phyloP scores from a whole-genome alignment of 2,888 invertebrate species.

The Octonoba sinensis region DNA sequence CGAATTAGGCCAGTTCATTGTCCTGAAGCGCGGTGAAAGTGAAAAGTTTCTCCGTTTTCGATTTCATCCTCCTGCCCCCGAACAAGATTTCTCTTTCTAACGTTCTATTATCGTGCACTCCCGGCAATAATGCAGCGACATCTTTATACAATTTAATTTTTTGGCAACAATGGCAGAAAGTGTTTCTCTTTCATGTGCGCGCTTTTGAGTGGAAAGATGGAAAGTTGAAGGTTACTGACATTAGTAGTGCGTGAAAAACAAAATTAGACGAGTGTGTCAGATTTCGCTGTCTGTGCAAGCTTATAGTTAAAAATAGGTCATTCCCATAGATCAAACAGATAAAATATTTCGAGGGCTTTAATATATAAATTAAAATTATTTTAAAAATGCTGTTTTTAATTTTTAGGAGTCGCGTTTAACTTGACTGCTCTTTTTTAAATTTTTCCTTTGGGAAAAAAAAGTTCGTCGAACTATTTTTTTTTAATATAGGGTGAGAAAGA shows the following conservation, averaged over 20 bases:
- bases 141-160: background rate
- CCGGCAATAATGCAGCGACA: background rate
- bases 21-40: slow-evolving; percentile 33
- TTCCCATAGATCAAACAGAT: no score
- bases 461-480: no score
- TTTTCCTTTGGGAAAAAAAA: no score
- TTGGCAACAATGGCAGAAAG: slow-evolving; percentile 1
- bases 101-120: slow-evolving; percentile 14
- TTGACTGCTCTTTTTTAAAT: no score
- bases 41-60: slow-evolving; percentile 31
- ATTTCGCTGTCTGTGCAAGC: no score
- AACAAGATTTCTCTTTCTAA: slow-evolving; percentile 22
- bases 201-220: background rate
- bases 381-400: no score
- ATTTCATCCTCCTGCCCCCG: slow-evolving; percentile 5
- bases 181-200: background rate
- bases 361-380: no score
- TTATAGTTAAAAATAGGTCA: no score
- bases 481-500: no score
- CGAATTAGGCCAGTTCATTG: slow-evolving; percentile 49
- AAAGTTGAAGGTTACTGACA: slow-evolving; percentile 40
- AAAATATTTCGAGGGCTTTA: no score
- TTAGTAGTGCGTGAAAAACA: slow-evolving; percentile 40
- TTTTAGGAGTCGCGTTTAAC: no score
- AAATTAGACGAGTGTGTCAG: no score